These are phyloP conservation scores for Lampris incognitus DNA, from an alignment of 2,113 vertebrate species.

Conservation along the genomic window DNA sequence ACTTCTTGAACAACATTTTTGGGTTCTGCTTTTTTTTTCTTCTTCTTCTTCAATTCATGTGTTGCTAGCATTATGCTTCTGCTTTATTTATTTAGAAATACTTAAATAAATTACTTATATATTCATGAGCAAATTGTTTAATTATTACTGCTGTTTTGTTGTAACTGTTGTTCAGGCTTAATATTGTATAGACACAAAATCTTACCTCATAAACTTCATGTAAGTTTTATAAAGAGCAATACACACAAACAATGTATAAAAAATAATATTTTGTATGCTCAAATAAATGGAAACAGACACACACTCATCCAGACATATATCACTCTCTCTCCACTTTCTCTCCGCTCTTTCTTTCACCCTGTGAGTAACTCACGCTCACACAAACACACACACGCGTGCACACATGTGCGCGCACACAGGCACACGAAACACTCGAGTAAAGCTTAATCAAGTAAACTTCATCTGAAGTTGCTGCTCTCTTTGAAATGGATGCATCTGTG, in stretches of 20 bases:
- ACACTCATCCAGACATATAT: slow-evolving; percentile 8
- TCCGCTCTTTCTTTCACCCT: too few relatives aligned
- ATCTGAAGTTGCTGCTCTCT: slow-evolving; percentile 65
- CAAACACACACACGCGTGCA: neutral
- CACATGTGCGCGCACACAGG: slow-evolving; percentile 3
- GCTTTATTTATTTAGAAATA: neutral
- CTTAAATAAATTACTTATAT: neutral
- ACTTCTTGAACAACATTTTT: too few relatives aligned
- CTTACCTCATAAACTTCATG: too few relatives aligned
- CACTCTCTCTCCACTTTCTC: neutral
- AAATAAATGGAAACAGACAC: neutral
- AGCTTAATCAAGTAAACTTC: slow-evolving; percentile 56
- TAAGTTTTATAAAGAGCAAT: too few relatives aligned
- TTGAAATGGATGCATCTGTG: slow-evolving; percentile 71
- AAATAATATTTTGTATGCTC: too few relatives aligned
- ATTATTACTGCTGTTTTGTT: too few relatives aligned
- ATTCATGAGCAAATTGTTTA: neutral
- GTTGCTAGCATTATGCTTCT: neutral
- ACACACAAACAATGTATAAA: too few relatives aligned
- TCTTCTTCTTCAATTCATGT: too few relatives aligned
- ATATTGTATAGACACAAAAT: too few relatives aligned
- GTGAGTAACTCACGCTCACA: neutral
- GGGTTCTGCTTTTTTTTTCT: neutral
- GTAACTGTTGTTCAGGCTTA: too few relatives aligned
- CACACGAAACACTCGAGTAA: slow-evolving; percentile 16